phyloP scores from a whole-genome alignment of 2,113 vertebrate genomes.

The Ahaetulla prasina region DNA sequence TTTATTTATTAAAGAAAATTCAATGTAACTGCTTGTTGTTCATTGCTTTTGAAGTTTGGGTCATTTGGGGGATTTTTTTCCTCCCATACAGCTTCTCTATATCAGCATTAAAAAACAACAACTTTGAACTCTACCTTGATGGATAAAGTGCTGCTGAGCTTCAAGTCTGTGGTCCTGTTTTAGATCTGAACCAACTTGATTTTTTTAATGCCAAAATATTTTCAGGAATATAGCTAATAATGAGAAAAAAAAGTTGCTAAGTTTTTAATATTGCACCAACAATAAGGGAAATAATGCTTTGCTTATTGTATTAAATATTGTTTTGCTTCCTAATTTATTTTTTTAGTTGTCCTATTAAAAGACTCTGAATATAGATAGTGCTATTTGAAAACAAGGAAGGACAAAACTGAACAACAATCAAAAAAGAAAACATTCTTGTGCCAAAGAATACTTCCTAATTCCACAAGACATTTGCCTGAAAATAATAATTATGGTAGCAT shows the following conservation, averaged over 20 bases:
- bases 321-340: neutral
- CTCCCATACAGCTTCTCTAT: constrained; percentile 22
- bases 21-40: constrained; percentile 23
- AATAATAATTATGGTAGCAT: neutral
- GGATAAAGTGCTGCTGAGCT: constrained; percentile 20
- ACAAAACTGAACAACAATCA: neutral
- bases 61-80: neutral
- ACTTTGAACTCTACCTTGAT: constrained; percentile 39
- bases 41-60: constrained; percentile 20
- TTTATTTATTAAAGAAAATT: constrained; percentile 39
- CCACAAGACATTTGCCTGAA: neutral
- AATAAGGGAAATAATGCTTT: constrained; percentile 25
- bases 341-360: neutral
- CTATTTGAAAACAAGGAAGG: neutral
- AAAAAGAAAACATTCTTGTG: neutral
- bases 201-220: constrained; percentile 15
- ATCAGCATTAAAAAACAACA: neutral
- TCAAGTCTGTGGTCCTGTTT: neutral
- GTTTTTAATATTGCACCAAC: neutral
- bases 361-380: neutral
- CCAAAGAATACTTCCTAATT: neutral
- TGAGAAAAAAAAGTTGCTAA: constrained; percentile 1
- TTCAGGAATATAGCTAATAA: neutral
- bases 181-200: constrained; percentile 1
- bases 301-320: neutral